Evolutionary conservation across 2,113 vertebrate genomes (phyloP).

Genomic region (Columba livia): DNA sequence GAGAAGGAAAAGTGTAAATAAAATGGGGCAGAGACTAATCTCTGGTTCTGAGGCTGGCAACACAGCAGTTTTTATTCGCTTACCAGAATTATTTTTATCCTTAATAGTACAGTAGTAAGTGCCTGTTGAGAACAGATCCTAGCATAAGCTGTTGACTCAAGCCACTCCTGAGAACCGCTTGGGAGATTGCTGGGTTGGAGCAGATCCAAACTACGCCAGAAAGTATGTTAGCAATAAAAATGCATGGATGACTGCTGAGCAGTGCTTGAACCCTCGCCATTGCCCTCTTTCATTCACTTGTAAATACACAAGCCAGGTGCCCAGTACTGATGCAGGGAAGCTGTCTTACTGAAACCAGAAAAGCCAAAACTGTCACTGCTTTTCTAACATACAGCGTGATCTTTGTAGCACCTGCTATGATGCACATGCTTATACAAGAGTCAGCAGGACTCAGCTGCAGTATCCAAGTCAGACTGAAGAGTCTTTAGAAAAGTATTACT

Average conservation of each 20-base stretch:
- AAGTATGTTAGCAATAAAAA: neutral
- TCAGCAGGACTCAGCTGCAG: neutral
- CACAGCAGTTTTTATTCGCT: neutral
- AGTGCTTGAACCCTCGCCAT: neutral
- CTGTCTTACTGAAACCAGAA: neutral
- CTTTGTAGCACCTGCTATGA: neutral
- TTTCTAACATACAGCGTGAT: neutral
- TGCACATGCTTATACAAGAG: accelerated
- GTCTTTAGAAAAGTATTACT: neutral
- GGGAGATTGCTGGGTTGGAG: neutral
- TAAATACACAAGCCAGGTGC: neutral
- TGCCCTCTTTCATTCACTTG: neutral
- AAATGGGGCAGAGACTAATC: neutral
- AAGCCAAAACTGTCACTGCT: neutral
- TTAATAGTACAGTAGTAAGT: neutral
- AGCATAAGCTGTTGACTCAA: neutral
- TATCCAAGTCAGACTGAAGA: neutral
- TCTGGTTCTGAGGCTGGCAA: neutral
- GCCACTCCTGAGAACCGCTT: neutral
- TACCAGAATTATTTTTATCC: neutral
- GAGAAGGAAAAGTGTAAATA: neutral
- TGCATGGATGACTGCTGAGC: neutral
- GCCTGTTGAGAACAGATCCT: neutral
- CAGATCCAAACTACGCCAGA: neutral
- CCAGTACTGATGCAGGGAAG: neutral